A percentile compares a stretch with the other conserved stretches of the same genome.
phyloP scores from a whole-genome alignment of 2,113 vertebrate species.

The Macaca fascicularis region T2T-MFA8v1.1 NC_088377.1:154655001-154655500 shows the following conservation, averaged over 20 bases:
- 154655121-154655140: background rate
- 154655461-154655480: conserved; percentile 53
- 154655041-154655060: background rate
- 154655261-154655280: background rate
- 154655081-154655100: background rate
- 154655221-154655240: background rate
- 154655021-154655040: background rate
- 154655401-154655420: background rate
- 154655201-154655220: background rate
- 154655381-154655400: background rate
- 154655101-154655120: background rate
- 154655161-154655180: background rate
- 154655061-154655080: background rate
- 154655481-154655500: conserved; percentile 54
- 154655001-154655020: background rate
- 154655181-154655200: background rate
- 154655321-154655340: background rate
- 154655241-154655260: background rate
- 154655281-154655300: background rate
- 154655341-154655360: background rate
- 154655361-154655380: background rate
- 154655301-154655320: background rate
- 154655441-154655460: conserved; percentile 20
- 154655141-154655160: background rate
- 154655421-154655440: conserved; percentile 44